Conservation (phyloP, 2,797 vertebrate genomes). For the Yasuhikotakia modesta region DNA sequence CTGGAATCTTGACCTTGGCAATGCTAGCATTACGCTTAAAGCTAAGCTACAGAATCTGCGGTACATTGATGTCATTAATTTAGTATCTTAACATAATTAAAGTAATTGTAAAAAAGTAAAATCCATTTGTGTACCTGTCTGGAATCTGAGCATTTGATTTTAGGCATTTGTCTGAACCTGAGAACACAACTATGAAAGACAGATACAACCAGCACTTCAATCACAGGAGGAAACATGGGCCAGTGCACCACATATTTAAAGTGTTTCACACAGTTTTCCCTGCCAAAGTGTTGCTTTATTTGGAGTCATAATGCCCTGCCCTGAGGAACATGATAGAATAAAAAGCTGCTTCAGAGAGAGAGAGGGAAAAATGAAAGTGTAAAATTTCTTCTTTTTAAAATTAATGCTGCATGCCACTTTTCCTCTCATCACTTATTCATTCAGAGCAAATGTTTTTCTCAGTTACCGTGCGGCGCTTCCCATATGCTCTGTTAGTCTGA, state of each 20-base stretch:
- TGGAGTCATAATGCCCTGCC: conserved; percentile 52
- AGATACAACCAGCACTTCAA: conserved; percentile 9
- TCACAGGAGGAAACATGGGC: neutral
- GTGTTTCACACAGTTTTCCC: conserved; percentile 10
- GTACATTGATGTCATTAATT: too few relatives aligned
- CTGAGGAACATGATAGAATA: conserved; percentile 66
- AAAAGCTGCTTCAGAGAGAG: conserved; percentile 48
- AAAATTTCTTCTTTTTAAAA: conserved; percentile 69
- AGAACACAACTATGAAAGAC: neutral
- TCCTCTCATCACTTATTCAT: conserved; percentile 77
- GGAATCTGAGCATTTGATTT: neutral
- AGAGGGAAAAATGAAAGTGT: conserved; percentile 35
- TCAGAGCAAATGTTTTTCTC: conserved; percentile 70
- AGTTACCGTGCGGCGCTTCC: conserved; percentile 56
- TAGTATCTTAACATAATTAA: too few relatives aligned
- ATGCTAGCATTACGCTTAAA: too few relatives aligned
- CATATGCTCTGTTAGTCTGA: conserved; percentile 50
- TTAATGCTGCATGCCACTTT: conserved; percentile 70
- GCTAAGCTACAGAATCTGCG: too few relatives aligned
- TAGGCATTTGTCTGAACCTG: neutral
- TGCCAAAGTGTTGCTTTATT: conserved; percentile 52
- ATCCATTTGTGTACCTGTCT: neutral
- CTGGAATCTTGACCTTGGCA: too few relatives aligned
- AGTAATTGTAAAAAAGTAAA: too few relatives aligned
- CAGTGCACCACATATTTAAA: conserved; percentile 29